Base-by-base conservation (phyloP, 2,888 invertebrate species). In the Catotricha subobsoleta region DNA sequence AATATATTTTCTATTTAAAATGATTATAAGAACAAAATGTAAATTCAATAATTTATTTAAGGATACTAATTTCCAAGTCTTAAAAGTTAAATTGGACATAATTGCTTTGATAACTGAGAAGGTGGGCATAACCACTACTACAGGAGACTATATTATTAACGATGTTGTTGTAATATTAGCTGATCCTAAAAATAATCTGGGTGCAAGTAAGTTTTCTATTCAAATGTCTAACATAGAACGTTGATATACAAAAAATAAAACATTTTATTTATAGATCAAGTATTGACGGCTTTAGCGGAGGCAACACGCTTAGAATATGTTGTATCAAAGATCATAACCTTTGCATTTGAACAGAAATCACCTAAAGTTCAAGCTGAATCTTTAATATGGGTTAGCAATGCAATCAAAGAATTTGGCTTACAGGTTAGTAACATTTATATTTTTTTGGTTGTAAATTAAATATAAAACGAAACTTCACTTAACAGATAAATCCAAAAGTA, bases 11-110 rank as follows among this genome's bases (percentile, higher is more conserved):
- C n/a, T n/a, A n/a, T n/a, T n/a, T n/a, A n/a, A n/a, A n/a, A n/a
- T n/a, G n/a, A n/a, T n/a, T n/a, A n/a, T n/a, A n/a, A n/a, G n/a
- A n/a, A n/a, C n/a, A n/a, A n/a, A n/a, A n/a, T 12, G 34, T 27
- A 39, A 10, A 25, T 42, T 15, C 13, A 4, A 25, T 34, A 37
- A 40, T 28, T 45, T 30, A 27, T 62, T 72, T 20, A 70, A 86
- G 56, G 92, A 92, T 54, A 90, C 81, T 44, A 91, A 92, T 58
- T 86, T 91, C 46, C 90, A 91, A 68, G 90, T 88, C 12, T 60
- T 90, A 39, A 90, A 88, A 56, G 68, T 78, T 1, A 74, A 82
- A 48, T 59, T 92, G 13, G 90, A 91, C 49, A 71, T 79, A 10
- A 70, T 90, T 43, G 80, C 80, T 48, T 70, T 73, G 48, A 66